phyloP scores from a whole-genome alignment of 2,888 invertebrate species.

The Cenopis cana region DNA sequence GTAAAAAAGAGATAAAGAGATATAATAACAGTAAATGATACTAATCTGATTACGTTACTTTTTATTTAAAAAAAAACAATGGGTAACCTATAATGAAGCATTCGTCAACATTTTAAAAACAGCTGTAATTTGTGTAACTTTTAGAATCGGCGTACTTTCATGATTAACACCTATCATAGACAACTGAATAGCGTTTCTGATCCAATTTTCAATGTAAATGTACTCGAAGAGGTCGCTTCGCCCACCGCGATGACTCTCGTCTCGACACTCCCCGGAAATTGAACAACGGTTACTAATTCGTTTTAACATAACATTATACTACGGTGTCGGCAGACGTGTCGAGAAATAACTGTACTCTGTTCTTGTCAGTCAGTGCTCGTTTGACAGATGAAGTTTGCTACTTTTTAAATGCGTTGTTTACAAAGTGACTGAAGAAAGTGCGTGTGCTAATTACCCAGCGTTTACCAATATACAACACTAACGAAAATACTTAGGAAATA shows the following conservation, averaged over 20 bases:
- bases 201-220: slow-evolving; percentile 10
- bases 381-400: slow-evolving; percentile 19
- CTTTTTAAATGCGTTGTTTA: neutral
- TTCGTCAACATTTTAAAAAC: too few relatives aligned
- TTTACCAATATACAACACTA: too few relatives aligned
- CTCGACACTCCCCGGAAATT: slow-evolving; percentile 61
- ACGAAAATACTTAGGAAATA: too few relatives aligned
- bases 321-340: slow-evolving; percentile 25
- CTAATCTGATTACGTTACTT: too few relatives aligned
- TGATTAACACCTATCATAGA: neutral
- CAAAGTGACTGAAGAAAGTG: neutral
- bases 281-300: slow-evolving; percentile 49
- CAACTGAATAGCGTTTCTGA: neutral
- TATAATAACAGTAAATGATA: too few relatives aligned
- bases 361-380: slow-evolving; percentile 21
- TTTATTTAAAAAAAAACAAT: too few relatives aligned
- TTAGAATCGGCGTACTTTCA: too few relatives aligned
- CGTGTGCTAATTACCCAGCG: too few relatives aligned
- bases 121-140: too few relatives aligned
- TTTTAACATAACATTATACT: slow-evolving; percentile 40
- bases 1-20: too few relatives aligned
- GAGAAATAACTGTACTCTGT: slow-evolving; percentile 31
- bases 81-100: too few relatives aligned
- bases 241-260: slow-evolving; percentile 67
- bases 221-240: slow-evolving; percentile 38